Evolutionary conservation across 2,888 invertebrate genomes (phyloP).

Genomic region (Meiosimyza platycephala): DNA sequence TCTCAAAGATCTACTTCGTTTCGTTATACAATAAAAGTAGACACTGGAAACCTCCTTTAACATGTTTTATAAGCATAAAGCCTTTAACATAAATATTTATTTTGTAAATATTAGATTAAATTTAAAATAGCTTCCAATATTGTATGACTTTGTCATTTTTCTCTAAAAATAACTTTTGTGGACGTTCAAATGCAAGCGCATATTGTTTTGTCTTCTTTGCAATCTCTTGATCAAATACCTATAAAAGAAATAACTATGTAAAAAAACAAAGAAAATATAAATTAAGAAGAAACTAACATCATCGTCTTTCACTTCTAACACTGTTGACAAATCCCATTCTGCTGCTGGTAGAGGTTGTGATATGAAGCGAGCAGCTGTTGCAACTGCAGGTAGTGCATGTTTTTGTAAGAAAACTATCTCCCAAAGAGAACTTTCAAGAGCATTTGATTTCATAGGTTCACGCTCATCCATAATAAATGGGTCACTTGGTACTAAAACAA

Average conservation of each 20-base stretch:
- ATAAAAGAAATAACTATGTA: constrained; percentile 50
- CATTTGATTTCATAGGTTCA: constrained; percentile 82
- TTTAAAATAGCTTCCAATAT: constrained; percentile 73
- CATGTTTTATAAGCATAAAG: not conserved
- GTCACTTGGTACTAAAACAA: constrained; percentile 69
- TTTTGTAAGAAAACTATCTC: constrained; percentile 84
- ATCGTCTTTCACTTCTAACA: constrained; percentile 75
- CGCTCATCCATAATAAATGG: constrained; percentile 87
- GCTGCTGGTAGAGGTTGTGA: constrained; percentile 74
- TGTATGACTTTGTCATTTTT: constrained; percentile 75
- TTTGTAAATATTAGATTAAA: not conserved
- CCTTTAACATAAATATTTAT: not conserved
- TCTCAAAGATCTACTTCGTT: no score
- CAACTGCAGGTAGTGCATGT: constrained; percentile 79
- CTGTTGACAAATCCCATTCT: constrained; percentile 77
- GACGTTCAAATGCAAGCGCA: constrained; percentile 80
- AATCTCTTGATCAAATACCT: constrained; percentile 83
- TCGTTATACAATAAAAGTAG: no score
- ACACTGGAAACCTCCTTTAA: not conserved
- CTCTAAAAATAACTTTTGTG: constrained; percentile 72
- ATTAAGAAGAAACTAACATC: constrained; percentile 67
- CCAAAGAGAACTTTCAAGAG: constrained; percentile 92
- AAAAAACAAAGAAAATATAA: not conserved
- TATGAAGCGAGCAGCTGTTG: constrained; percentile 79
- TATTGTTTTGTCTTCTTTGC: constrained; percentile 80